These are phyloP conservation scores for Neogale vison DNA, from an alignment of 2,113 vertebrate species.

Conservation along the genomic window DNA sequence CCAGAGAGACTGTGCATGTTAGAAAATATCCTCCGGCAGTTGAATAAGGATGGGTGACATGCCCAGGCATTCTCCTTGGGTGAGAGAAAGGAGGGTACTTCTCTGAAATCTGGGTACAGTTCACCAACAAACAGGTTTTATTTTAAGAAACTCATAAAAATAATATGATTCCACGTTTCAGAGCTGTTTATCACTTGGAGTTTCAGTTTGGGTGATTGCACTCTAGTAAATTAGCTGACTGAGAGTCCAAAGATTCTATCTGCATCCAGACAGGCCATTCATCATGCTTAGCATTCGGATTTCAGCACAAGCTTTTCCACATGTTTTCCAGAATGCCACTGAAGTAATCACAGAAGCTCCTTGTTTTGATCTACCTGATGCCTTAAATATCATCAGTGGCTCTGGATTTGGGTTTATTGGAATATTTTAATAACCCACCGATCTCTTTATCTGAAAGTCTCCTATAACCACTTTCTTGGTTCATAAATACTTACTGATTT, in stretches of 20 bases:
- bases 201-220: background rate
- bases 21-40: background rate
- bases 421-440: conserved; percentile 47
- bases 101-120: conserved; percentile 13
- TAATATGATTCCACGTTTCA: conserved; percentile 49
- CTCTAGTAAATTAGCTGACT: conserved; percentile 48
- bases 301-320: conserved; percentile 19
- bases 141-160: conserved; percentile 73
- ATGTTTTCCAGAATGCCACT: background rate
- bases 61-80: background rate
- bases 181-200: conserved; percentile 45
- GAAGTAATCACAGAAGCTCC: background rate
- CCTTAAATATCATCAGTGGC: conserved; percentile 28
- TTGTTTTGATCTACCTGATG: background rate
- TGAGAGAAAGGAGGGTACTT: background rate
- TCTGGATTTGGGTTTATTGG: conserved; percentile 56
- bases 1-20: background rate
- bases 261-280: conserved; percentile 32
- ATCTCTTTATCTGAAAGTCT: conserved; percentile 49
- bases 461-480: conserved; percentile 21
- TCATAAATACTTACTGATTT: conserved; percentile 59
- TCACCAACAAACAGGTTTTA: conserved; percentile 42
- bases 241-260: conserved; percentile 49
- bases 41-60: background rate
- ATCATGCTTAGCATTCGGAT: conserved; percentile 51